Evolutionary conservation across 2,113 vertebrate species (phyloP).

Genomic region (Calypte anna): DNA sequence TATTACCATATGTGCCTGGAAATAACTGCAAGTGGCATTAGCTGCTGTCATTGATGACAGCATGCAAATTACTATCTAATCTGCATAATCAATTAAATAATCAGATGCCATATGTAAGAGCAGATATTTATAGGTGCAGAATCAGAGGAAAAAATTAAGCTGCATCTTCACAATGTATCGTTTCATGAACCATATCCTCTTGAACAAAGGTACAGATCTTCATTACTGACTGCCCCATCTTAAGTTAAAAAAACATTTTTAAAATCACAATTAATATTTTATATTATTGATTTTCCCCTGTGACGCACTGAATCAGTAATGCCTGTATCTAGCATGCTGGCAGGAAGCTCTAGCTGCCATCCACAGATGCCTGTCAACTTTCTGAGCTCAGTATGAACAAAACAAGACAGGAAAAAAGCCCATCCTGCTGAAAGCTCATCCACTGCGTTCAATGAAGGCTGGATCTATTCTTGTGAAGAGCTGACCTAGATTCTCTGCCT

Average conservation of each 20-base stretch:
- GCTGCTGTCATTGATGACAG: conserved; percentile 38
- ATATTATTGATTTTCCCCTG: background rate
- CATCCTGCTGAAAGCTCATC: background rate
- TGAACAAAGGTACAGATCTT: background rate
- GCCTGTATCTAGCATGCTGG: background rate
- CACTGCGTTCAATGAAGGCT: background rate
- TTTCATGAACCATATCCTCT: background rate
- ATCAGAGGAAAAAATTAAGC: background rate
- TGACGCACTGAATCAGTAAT: background rate
- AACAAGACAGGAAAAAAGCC: background rate
- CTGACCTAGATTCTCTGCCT: conserved; percentile 74
- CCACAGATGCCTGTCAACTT: conserved; percentile 26
- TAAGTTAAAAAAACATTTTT: background rate
- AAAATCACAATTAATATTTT: conserved; percentile 4
- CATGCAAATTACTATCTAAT: conserved; percentile 33
- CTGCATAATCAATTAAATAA: conserved; percentile 48
- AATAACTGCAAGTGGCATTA: conserved; percentile 18
- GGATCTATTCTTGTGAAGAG: conserved; percentile 43
- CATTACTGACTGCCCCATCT: background rate
- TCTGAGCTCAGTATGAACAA: background rate
- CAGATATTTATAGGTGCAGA: background rate
- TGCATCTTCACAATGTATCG: background rate
- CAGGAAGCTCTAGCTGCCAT: background rate
- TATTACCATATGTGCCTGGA: conserved; percentile 39
- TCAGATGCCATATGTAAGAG: conserved; percentile 35